Base-by-base conservation (phyloP, 2,888 invertebrate species). In the Arrhopalites spinosus region DNA sequence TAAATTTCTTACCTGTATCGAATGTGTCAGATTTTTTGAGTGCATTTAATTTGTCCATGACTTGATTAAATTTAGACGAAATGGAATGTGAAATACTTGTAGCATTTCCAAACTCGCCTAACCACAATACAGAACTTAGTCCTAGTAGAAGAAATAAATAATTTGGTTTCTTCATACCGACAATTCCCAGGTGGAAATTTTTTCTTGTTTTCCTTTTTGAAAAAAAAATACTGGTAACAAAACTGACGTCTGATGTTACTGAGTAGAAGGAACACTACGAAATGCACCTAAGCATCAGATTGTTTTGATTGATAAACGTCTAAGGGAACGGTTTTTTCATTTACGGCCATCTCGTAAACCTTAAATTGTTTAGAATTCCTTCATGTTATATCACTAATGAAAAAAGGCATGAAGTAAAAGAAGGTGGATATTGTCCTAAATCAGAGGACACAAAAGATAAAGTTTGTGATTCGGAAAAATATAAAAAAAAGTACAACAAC, bases 241-340 rank as follows among this genome's bases (percentile, higher is more conserved):
- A 20, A 3, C 11, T 3, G 3, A 36, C 36, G 36, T 3, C 5
- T 36, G 36, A 36, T 71, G 47, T 43, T 20, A 25, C 64, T 64
- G 45, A 20, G 56, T 30, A 50, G 75, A 70, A 29, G 50, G 53
- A 64, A 53, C 50, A 59, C 64, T 17, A 59, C 56, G 71, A 75
- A 81, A 76, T 81, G 81, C 81, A 79, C 69, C 78, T 74, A 78
- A 76, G 56, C 80, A 74, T 76, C 59, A 72, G 77, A 78, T 75
- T 72, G 66, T 66, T 74, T 73, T 71, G 29, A 64, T 74, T 76
- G 76, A 79, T 79, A 81, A 78, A 77, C 77, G 73, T 78, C 53
- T 68, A 67, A 69, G 77, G 63, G 63, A 78, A 78, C 75, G 73
- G 78, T 73, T 78, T 78, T 73, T 29, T 29, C 8, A 8, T 29